Evolutionary conservation across 2,888 invertebrate species (phyloP).

Genomic region (Drosophila mimetica): DNA sequence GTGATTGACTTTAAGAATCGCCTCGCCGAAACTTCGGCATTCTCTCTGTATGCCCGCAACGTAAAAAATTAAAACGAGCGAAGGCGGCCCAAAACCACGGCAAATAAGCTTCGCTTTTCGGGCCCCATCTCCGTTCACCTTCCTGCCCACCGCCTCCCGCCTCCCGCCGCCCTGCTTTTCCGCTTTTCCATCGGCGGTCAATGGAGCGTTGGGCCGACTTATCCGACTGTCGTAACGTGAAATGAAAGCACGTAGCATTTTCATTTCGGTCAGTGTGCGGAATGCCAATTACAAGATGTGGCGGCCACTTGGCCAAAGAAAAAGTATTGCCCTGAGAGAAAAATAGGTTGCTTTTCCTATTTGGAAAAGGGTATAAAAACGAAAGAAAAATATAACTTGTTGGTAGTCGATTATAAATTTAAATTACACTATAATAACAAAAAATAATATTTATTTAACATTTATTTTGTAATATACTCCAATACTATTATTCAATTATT

Average conservation of each 20-base stretch:
- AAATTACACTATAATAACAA: no score
- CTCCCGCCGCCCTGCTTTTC: not conserved
- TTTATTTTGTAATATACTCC: no score
- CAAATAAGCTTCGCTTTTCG: constrained; percentile 59
- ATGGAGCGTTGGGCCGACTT: constrained; percentile 76
- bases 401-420: no score
- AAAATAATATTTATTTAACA: not conserved
- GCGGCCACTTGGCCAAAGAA: constrained; percentile 34
- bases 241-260: constrained; percentile 80
- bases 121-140: not conserved
- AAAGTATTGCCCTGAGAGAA: constrained; percentile 1
- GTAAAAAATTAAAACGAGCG: constrained; percentile 71
- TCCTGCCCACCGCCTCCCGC: no score
- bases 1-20: constrained; percentile 64
- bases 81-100: constrained; percentile 36
- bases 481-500: no score
- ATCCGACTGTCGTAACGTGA: constrained; percentile 66
- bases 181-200: constrained; percentile 60
- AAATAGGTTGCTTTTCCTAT: not conserved
- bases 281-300: constrained; percentile 79
- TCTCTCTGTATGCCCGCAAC: constrained; percentile 58
- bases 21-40: constrained; percentile 27
- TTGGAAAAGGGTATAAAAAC: no score
- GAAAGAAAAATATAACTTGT: not conserved
- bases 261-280: constrained; percentile 78